Evolutionary conservation across 2,113 vertebrate genomes (phyloP).

Genomic region (Limnothrissa miodon): DNA sequence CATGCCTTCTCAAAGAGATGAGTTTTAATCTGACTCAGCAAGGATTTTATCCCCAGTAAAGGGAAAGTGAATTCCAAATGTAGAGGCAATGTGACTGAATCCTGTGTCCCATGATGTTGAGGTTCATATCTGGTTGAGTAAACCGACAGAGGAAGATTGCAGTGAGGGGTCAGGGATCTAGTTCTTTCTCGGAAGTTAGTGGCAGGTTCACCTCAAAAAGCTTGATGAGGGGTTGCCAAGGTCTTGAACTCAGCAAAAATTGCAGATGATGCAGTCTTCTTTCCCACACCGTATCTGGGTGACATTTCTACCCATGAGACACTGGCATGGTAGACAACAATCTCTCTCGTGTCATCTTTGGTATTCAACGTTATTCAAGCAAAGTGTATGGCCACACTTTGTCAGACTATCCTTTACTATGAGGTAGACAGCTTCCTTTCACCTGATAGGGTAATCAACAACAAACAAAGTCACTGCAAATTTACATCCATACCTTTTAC

Average conservation of each 20-base stretch:
- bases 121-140: no score
- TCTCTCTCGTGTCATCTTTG: background rate
- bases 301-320: background rate
- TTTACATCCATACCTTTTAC: background rate
- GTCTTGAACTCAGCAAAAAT: background rate
- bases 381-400: background rate
- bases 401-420: background rate
- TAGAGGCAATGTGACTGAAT: no score
- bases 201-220: background rate
- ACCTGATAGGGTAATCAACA: background rate
- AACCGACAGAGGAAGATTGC: no score
- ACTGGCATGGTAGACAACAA: background rate
- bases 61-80: no score
- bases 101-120: no score
- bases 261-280: background rate
- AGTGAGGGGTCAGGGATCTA: no score
- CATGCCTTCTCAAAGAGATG: no score
- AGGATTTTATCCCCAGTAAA: no score
- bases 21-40: no score
- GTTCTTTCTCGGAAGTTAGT: no score
- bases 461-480: background rate
- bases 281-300: background rate
- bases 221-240: background rate
- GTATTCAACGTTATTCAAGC: background rate
- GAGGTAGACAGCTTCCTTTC: background rate